These are phyloP conservation scores for Semibalanus balanoides DNA, from an alignment of 1,140 invertebrate genomes.

Conservation along the genomic window DNA sequence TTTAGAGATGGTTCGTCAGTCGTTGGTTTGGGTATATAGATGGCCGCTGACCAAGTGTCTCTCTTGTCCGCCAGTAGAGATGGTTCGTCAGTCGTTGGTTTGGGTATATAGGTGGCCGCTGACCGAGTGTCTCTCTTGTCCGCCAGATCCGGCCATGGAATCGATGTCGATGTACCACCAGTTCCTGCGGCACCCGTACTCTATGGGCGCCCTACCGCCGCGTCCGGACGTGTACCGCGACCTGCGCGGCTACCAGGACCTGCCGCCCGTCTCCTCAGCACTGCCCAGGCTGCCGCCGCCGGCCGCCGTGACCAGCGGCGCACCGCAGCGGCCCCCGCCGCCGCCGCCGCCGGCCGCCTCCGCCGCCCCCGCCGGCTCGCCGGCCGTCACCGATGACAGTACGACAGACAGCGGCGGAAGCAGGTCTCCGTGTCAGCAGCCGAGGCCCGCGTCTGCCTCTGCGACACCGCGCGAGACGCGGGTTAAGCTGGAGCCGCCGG, in stretches of 20 bases:
- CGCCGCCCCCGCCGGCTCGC: too few relatives aligned
- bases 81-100: too few relatives aligned
- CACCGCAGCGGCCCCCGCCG: too few relatives aligned
- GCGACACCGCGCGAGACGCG: neutral
- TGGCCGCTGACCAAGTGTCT: too few relatives aligned
- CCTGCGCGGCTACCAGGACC: neutral
- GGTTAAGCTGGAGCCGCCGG: neutral
- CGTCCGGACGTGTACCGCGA: neutral
- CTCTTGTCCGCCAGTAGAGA: neutral
- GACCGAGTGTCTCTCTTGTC: neutral
- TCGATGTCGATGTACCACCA: neutral
- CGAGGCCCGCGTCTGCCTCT: too few relatives aligned
- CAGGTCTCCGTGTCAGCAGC: neutral
- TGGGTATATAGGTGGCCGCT: too few relatives aligned
- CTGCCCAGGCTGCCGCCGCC: neutral
- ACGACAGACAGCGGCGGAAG: neutral
- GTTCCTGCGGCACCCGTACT: neutral
- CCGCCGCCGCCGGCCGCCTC: too few relatives aligned
- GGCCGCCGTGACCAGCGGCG: neutral
- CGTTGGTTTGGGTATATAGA: too few relatives aligned
- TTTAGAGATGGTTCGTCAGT: too few relatives aligned
- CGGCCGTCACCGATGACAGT: neutral
- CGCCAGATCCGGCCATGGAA: neutral
- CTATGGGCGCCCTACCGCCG: neutral
- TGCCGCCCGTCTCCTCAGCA: neutral